Evolutionary conservation across 2,797 vertebrate genomes (phyloP), one percentile per base, ranked within the genome.

Genomic region (Amphiprion clarkii): DNA sequence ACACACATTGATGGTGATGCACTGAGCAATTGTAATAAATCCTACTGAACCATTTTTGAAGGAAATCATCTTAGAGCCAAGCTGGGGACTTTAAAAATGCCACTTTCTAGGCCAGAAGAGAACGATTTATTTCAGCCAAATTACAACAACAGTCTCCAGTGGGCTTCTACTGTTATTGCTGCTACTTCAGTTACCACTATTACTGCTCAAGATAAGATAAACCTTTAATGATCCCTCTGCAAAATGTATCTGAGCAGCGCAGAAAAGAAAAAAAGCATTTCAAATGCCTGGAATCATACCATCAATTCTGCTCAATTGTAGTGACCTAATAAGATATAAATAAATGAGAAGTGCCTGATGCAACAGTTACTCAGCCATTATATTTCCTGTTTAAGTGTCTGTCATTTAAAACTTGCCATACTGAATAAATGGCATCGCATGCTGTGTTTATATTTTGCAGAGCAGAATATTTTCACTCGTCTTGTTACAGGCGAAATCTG

Each of bases 361-460:
- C 63, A 61, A 72, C 71, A 57, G 44, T 65, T 46, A 52, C 16
- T 66, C 48, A 79, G 7, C 3, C 14, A 11, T 40, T n/a, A 44
- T 40, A 36, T 72, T 75, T 84, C 36, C 75, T 76, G 12, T 61
- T 65, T 1, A 21, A 29, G 21, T 64, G 17, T 60, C 29, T 59
- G 29, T 59, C 67, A 12, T 66, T 71, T 48, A 44, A 29, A 42
- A 53, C 61, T 42, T 70, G 16, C 44, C n/a, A 13, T 48, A 48
- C 0, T 48, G 13, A 53, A 23, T 3, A 31, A n/a, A 68, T 48
- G 29, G 16, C 3, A 14, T 33, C 25, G 4, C 29, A 23, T 8
- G 12, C 33, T 60, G 3, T 40, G 2, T 70, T 52, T 66, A 16
- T 11, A 29, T 51, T 39, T 29, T 29, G 0, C n/a, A 56, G 12